Percentiles rank a stretch among this genome's conserved stretches.
Evolutionary conservation across 2,113 vertebrate species (phyloP).

Genomic region (Macrotus californicus): DNA sequence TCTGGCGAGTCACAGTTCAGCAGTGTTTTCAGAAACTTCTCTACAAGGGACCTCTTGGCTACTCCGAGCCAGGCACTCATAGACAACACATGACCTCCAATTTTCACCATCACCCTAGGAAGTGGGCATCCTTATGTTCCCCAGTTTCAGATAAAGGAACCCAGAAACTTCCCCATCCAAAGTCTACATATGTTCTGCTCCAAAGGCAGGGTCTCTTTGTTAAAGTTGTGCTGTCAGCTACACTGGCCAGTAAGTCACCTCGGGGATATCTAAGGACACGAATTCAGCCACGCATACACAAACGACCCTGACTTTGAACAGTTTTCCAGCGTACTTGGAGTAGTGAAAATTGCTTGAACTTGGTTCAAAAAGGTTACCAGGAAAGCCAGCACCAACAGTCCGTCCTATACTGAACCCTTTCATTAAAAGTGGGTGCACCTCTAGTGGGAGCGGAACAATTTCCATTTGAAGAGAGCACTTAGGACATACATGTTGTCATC

Average conservation of each 20-base stretch:
- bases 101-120: not conserved
- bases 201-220: not conserved
- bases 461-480: not conserved
- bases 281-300: not conserved
- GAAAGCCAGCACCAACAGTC: not conserved
- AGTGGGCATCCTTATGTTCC: not conserved
- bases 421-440: not conserved
- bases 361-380: not conserved
- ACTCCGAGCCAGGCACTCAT: not conserved
- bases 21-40: constrained; percentile 12
- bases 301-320: not conserved
- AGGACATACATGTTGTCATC: not conserved
- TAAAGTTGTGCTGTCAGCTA: not conserved
- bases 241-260: not conserved
- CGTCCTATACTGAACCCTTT: not conserved
- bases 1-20: not conserved
- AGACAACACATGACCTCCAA: not conserved
- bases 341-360: not conserved
- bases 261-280: too few species aligned
- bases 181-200: not conserved
- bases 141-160: not conserved
- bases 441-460: not conserved
- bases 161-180: not conserved
- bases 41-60: not conserved
- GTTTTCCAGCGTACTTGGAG: not conserved